Evolutionary conservation across 2,797 vertebrate genomes (phyloP), one percentile per base, ranked within the genome.

Genomic region (Poecilia velifera): DNA sequence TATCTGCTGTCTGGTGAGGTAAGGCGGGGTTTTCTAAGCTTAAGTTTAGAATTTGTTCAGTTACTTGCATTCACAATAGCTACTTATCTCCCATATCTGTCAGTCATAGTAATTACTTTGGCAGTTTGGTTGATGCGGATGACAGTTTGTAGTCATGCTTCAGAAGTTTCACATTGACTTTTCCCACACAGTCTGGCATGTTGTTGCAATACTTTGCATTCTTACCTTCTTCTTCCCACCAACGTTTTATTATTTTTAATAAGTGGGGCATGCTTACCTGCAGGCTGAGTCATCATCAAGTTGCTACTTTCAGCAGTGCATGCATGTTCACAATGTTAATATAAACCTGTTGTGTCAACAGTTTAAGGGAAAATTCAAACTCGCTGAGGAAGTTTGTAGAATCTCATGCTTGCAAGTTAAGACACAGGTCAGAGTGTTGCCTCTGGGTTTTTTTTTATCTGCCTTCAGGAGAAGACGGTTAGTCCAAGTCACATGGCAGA

Each of bases 401-500:
- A 72, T 79, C 57, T 90, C 86, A 83, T 45, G 36, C 57, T 59
- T 83, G 66, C 82, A 74, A 87, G 92, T 86, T 80, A 84, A 78
- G 81, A 87, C 90, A 86, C 73, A 76, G 84, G 90, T 86, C 87
- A 84, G 70, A 57, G 78, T 79, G 76, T 79, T 72, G 88, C 82
- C 83, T 84, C 62, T 43, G 84, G 88, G 71, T 76, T 72, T 83
- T 83, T 64, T 64, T 80, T 72, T 45, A 86, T 88, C 87, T 89
- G 81, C 81, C 87, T 84, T 77, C 82, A 55, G 81, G 76, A 80
- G 78, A 80, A 82, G 85, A 89, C 84, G 34, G 84, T 91, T 89
- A 51, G 80, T 75, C 22, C 49, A 49, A 89, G 87, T 93, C 93
- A 93, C 86, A 81, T 95, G 93, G 90, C 90, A 12, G 72, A n/a